phyloP scores from a whole-genome alignment of 2,113 vertebrate species.

The Coreoperca whiteheadi region DNA sequence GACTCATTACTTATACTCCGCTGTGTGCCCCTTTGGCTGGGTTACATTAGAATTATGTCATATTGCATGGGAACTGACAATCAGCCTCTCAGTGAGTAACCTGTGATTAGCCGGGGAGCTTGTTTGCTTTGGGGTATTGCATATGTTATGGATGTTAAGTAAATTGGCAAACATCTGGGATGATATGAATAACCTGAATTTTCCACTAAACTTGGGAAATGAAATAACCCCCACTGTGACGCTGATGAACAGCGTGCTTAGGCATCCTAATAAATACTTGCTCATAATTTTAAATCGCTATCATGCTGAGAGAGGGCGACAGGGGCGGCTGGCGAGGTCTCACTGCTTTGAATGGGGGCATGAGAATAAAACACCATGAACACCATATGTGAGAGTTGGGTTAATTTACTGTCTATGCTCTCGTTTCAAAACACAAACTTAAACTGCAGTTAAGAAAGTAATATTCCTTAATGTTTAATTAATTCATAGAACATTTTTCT shows the following conservation, averaged over 20 bases:
- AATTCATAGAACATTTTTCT: slow-evolving; percentile 18
- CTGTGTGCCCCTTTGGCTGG: slow-evolving; percentile 18
- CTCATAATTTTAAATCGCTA: slow-evolving; percentile 52
- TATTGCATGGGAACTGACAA: slow-evolving; percentile 24
- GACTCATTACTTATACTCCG: neutral
- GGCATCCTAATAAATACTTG: slow-evolving; percentile 77
- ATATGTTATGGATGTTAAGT: slow-evolving; percentile 58
- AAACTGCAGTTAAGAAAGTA: slow-evolving; percentile 27
- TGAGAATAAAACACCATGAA: slow-evolving; percentile 35
- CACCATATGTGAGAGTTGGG: slow-evolving; percentile 7
- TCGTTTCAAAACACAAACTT: slow-evolving; percentile 8
- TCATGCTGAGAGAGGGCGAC: slow-evolving; percentile 60
- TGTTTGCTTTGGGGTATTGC: slow-evolving; percentile 53
- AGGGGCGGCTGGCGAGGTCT: slow-evolving; percentile 39
- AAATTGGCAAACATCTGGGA: slow-evolving; percentile 72
- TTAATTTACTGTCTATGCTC: slow-evolving; percentile 32
- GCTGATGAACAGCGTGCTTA: slow-evolving; percentile 75
- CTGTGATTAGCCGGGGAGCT: slow-evolving; percentile 40
- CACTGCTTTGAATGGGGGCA: slow-evolving; percentile 37
- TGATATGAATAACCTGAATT: slow-evolving; percentile 62
- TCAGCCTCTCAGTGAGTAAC: slow-evolving; percentile 54
- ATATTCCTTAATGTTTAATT: slow-evolving; percentile 30
- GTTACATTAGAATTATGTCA: slow-evolving; percentile 49
- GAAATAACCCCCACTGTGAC: slow-evolving; percentile 65
- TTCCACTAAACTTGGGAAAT: slow-evolving; percentile 62